Conservation (phyloP, 2,888 invertebrate genomes). For the Stenodera caucasica region DNA sequence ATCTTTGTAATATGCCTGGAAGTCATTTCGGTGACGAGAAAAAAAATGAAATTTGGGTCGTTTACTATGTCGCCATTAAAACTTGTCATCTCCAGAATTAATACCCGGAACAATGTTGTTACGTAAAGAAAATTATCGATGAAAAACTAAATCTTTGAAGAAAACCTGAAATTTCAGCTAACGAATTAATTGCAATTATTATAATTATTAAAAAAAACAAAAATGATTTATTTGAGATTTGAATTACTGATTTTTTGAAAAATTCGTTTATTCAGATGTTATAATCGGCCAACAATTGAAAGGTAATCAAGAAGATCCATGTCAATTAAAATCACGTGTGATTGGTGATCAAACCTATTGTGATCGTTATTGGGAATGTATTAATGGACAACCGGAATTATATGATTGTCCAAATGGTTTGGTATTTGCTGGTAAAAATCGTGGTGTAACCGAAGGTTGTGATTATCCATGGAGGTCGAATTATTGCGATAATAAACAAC, state of each 20-base stretch:
- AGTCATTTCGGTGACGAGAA: too few species aligned
- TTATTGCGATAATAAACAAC: slow-evolving; percentile 81
- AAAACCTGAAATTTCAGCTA: too few species aligned
- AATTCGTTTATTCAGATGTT: not conserved
- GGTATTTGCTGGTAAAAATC: slow-evolving; percentile 85
- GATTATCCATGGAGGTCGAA: slow-evolving; percentile 89
- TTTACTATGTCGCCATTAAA: not conserved
- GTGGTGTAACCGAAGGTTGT: slow-evolving; percentile 86
- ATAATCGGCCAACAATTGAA: slow-evolving; percentile 48
- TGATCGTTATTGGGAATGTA: slow-evolving; percentile 85
- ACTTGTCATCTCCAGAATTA: not conserved
- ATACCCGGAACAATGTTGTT: too few species aligned
- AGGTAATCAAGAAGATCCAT: slow-evolving; percentile 71
- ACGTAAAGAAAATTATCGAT: too few species aligned
- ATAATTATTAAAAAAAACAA: too few species aligned
- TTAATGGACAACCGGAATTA: slow-evolving; percentile 77
- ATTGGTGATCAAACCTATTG: slow-evolving; percentile 81
- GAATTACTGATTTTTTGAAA: too few species aligned
- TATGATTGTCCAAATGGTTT: slow-evolving; percentile 91
- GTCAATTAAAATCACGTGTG: slow-evolving; percentile 76
- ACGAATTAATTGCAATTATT: too few species aligned
- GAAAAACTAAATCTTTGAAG: too few species aligned
- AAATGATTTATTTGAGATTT: too few species aligned
- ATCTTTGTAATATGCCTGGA: too few species aligned
- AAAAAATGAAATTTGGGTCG: not conserved